Conservation (phyloP, 1,140 invertebrate species). For the Sitobion miscanthi region DNA sequence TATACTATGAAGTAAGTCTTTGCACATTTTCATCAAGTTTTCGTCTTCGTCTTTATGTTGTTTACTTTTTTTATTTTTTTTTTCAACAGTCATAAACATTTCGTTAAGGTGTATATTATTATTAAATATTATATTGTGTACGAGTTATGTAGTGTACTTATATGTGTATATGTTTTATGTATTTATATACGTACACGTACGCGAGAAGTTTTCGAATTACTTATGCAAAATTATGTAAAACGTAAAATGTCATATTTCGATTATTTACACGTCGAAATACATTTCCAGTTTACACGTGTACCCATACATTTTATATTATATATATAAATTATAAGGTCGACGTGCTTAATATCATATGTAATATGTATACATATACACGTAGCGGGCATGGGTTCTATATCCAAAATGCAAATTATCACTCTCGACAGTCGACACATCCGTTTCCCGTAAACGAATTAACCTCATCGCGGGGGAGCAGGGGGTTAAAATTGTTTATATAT, state of each 20-base stretch:
- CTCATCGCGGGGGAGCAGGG: neutral
- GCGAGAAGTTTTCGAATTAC: constrained; percentile 43
- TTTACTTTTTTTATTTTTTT: neutral
- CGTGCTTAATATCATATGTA: constrained; percentile 1
- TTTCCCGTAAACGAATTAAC: constrained; percentile 46
- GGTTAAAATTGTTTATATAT: constrained; percentile 4
- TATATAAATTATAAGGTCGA: constrained; percentile 14
- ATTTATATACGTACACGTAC: neutral
- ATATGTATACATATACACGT: constrained; percentile 19
- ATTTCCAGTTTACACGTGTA: constrained; percentile 46
- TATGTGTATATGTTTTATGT: neutral
- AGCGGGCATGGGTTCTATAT: constrained; percentile 5
- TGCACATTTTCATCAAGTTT: neutral
- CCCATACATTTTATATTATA: neutral
- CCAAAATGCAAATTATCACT: constrained; percentile 49
- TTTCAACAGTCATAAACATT: constrained; percentile 10
- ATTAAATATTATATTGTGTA: constrained; percentile 6
- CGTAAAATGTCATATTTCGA: constrained; percentile 51
- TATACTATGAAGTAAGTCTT: neutral
- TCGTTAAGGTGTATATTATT: constrained; percentile 17
- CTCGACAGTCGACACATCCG: constrained; percentile 39
- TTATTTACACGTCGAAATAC: constrained; percentile 49
- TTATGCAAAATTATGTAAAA: constrained; percentile 53
- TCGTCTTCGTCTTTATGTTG: neutral
- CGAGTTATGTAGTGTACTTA: neutral